These are phyloP conservation scores for Gracilinanus agilis DNA, from an alignment of 2,113 vertebrate species.

Conservation along the genomic window DNA sequence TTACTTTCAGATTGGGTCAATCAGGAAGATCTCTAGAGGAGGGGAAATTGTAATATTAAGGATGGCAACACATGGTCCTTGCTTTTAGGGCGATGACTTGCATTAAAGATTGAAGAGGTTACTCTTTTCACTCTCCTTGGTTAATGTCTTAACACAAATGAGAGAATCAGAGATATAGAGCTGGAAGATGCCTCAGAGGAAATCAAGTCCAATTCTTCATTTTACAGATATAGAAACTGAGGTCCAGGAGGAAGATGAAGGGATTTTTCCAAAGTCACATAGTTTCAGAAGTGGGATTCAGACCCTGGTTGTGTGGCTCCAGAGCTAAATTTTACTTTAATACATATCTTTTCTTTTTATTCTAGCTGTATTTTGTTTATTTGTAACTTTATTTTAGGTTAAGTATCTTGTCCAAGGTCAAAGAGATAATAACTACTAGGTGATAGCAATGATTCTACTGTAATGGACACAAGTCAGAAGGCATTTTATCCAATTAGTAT, in stretches of 20 bases:
- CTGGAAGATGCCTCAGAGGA: neutral
- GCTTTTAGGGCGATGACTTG: neutral
- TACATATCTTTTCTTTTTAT: neutral
- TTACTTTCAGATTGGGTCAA: neutral
- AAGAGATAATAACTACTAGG: neutral
- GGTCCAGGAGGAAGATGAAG: neutral
- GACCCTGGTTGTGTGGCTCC: neutral
- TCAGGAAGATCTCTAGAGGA: slow-evolving; percentile 13
- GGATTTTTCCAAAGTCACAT: neutral
- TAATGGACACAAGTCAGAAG: neutral
- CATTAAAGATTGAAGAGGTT: neutral
- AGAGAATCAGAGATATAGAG: neutral
- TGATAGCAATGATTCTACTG: neutral
- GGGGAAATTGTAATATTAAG: neutral
- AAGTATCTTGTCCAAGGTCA: neutral
- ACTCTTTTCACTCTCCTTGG: neutral
- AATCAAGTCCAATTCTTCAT: neutral
- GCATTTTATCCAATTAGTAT: neutral
- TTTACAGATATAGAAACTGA: neutral
- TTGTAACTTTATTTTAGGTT: neutral
- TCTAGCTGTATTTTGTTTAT: neutral
- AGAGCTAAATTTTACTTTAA: neutral
- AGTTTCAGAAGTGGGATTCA: neutral
- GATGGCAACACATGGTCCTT: neutral
- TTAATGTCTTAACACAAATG: neutral